phyloP scores from a whole-genome alignment of 1,140 invertebrate species.

The Drepana arcuata region DNA sequence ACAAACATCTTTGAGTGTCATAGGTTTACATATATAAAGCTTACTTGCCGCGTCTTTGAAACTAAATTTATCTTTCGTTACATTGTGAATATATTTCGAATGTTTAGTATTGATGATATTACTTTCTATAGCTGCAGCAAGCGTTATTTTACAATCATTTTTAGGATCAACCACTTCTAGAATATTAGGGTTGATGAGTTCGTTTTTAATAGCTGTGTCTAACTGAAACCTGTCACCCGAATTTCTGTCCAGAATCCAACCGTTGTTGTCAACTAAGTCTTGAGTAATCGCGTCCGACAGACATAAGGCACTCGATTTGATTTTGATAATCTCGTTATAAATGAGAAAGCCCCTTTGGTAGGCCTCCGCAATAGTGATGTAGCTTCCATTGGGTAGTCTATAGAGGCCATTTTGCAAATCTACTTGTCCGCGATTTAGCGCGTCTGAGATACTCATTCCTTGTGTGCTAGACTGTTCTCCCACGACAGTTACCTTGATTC shows the following conservation, averaged over 20 bases:
- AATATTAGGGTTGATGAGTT: slow-evolving; percentile 82
- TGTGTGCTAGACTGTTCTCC: slow-evolving; percentile 68
- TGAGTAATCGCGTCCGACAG: slow-evolving; percentile 87
- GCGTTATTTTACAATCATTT: slow-evolving; percentile 84
- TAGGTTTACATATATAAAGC: slow-evolving; percentile 87
- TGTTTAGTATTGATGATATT: slow-evolving; percentile 85
- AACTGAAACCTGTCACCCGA: slow-evolving; percentile 85
- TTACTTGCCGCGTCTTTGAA: slow-evolving; percentile 86
- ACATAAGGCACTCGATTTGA: slow-evolving; percentile 81
- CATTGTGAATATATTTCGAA: slow-evolving; percentile 83
- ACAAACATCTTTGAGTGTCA: slow-evolving; percentile 90
- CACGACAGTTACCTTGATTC: slow-evolving; percentile 84
- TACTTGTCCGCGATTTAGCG: slow-evolving; percentile 83
- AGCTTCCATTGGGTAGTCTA: slow-evolving; percentile 76
- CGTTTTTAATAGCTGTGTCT: slow-evolving; percentile 83
- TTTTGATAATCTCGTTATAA: slow-evolving; percentile 80
- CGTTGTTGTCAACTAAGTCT: slow-evolving; percentile 84
- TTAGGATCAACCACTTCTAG: slow-evolving; percentile 87
- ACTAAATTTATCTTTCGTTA: slow-evolving; percentile 81
- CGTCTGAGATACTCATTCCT: slow-evolving; percentile 80
- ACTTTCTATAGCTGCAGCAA: slow-evolving; percentile 82
- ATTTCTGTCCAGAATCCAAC: slow-evolving; percentile 87
- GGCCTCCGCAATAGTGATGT: slow-evolving; percentile 85
- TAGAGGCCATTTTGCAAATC: slow-evolving; percentile 84
- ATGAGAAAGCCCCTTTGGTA: slow-evolving; percentile 82